Conservation (phyloP, 2,888 invertebrate genomes). For the Phalangium opilio region DNA sequence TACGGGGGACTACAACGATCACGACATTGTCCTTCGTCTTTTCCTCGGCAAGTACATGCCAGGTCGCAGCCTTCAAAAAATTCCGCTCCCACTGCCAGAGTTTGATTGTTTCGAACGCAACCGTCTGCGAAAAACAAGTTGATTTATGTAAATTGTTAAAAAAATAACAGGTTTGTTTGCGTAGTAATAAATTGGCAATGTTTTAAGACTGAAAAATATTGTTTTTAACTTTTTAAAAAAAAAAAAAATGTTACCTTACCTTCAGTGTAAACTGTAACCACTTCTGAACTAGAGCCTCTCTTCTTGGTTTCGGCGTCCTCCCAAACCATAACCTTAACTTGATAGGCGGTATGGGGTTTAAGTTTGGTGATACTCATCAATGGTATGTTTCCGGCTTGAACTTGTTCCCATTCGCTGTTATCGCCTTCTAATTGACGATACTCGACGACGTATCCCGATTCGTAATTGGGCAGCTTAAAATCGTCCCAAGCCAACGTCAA, state of each 20-base stretch:
- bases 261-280: slow-evolving; percentile 23
- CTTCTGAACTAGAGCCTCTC: slow-evolving; percentile 19
- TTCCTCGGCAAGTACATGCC: slow-evolving; percentile 49
- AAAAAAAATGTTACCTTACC: too few species aligned
- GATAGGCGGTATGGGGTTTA: slow-evolving; percentile 21
- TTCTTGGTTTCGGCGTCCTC: slow-evolving; percentile 20
- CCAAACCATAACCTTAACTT: slow-evolving; percentile 24
- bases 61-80: slow-evolving; percentile 60
- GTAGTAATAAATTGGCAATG: not conserved
- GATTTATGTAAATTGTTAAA: not conserved
- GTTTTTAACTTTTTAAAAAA: too few species aligned
- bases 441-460: slow-evolving; percentile 25
- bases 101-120: slow-evolving; percentile 22
- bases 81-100: slow-evolving; percentile 42
- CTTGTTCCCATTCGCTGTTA: not conserved
- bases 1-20: slow-evolving; percentile 53
- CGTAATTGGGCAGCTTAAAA: slow-evolving; percentile 24
- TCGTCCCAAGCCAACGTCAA: slow-evolving; percentile 28
- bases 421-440: slow-evolving; percentile 16
- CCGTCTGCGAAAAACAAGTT: slow-evolving; percentile 22
- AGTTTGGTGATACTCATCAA: slow-evolving; percentile 21
- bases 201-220: too few species aligned
- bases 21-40: slow-evolving; percentile 50
- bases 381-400: slow-evolving; percentile 20
- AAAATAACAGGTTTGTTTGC: not conserved